Evolutionary conservation across 2,888 invertebrate genomes (phyloP), one percentile per base, ranked within the genome.

Genomic region (Brachyptera putata): DNA sequence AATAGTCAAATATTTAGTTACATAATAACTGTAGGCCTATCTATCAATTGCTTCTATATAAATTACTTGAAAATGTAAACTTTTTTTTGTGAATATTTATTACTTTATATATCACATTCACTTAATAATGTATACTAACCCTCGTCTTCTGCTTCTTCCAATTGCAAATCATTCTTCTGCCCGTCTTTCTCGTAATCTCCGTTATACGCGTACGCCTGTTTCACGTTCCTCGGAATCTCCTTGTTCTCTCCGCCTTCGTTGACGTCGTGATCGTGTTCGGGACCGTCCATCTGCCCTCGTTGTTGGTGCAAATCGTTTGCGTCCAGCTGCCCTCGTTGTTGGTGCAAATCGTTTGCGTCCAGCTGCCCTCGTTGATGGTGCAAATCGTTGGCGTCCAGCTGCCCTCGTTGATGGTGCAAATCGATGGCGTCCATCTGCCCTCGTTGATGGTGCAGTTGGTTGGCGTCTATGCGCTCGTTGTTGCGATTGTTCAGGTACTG

Each of bases 101-200:
- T n/a, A n/a, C n/a, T n/a, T n/a, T n/a, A n/a, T n/a, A n/a, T n/a
- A n/a, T n/a, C n/a, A n/a, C 48, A 48, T 21, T 4, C 3, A 13
- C 1, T 5, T 4, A 5, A 25, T 13, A 14, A 18, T 3, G 9
- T 22, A 2, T 3, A 30, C 53, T 1, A 69, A 79, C 79, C 79
- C 69, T 80, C 80, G 67, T 78, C 79, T 62, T 75, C 77, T 56
- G 72, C 72, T 67, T 69, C 58, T 58, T 71, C 70, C 14, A 69
- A 56, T 57, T 68, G 69, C 14, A 68, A 63, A 63, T 69, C 69
- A 55, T 61, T 66, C 16, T 68, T 68, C 43, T 67, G 67, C 14
- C 64, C 66, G 26, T 67, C 66, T 60, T 70, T 68, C 53, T 69
- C 70, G 60, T 70, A 70, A 30, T 64, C 64, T 13, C 61, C 62